These are phyloP conservation scores for Nymphalis io DNA, from an alignment of 1,140 invertebrate genomes.

Conservation along the genomic window DNA sequence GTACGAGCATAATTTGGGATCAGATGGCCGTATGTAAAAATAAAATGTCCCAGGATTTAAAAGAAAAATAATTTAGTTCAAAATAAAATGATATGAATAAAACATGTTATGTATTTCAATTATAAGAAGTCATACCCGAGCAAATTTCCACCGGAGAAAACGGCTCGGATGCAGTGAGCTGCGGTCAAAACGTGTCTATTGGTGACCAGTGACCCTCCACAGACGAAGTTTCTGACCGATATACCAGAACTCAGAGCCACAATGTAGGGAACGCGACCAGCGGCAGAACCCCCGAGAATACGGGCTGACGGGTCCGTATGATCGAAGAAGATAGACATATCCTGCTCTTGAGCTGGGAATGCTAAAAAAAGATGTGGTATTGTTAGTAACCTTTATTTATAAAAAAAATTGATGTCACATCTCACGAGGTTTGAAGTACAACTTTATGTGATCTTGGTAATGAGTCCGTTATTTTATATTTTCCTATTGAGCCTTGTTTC, in stretches of 20 bases:
- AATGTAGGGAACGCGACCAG: conserved; percentile 57
- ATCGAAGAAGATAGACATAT: conserved; percentile 55
- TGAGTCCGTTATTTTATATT: too few relatives aligned
- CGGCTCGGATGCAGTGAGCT: conserved; percentile 59
- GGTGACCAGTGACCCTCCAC: conserved; percentile 58
- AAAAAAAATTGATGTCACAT: too few relatives aligned
- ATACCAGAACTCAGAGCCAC: conserved; percentile 51
- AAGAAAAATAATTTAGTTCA: too few relatives aligned
- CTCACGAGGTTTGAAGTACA: too few relatives aligned
- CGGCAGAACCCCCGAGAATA: conserved; percentile 55
- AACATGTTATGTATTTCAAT: too few relatives aligned
- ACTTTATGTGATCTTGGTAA: too few relatives aligned
- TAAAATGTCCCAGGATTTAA: too few relatives aligned
- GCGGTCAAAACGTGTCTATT: conserved; percentile 55
- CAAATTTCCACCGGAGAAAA: background rate
- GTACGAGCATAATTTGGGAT: too few relatives aligned
- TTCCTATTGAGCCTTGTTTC: too few relatives aligned
- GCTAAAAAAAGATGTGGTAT: conserved; percentile 7
- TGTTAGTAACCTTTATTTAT: too few relatives aligned
- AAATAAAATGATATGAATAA: too few relatives aligned
- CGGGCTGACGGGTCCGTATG: conserved; percentile 45
- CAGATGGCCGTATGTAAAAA: too few relatives aligned
- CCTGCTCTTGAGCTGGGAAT: conserved; percentile 45
- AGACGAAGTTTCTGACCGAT: conserved; percentile 45
- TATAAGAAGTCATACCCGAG: background rate